Conservation (phyloP, 2,888 invertebrate species). For the Globia sparganii region DNA sequence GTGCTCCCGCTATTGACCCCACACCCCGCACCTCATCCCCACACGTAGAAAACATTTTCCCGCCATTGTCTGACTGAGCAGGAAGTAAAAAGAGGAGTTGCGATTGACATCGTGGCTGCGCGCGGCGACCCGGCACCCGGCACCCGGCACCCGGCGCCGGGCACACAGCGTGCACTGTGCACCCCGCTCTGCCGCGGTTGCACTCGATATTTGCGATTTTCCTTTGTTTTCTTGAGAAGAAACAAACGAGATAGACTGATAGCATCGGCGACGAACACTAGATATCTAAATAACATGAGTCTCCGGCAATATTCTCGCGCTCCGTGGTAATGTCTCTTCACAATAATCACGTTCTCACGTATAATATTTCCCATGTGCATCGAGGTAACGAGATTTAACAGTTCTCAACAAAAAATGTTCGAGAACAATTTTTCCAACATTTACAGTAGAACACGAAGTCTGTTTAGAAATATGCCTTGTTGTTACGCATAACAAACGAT, state of each 20-base stretch:
- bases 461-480: slow-evolving; percentile 64
- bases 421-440: slow-evolving; percentile 52
- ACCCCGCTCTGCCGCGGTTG: slow-evolving; percentile 49
- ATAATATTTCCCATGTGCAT: slow-evolving; percentile 78
- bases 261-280: slow-evolving; percentile 54
- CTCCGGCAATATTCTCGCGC: slow-evolving; percentile 69
- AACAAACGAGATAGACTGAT: slow-evolving; percentile 72
- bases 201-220: slow-evolving; percentile 72
- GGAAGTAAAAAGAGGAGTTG: slow-evolving; percentile 84
- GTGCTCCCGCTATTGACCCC: slow-evolving; percentile 85
- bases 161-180: slow-evolving; percentile 67
- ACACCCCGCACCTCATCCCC: slow-evolving; percentile 78
- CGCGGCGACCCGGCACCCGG: slow-evolving; percentile 62
- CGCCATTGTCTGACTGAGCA: slow-evolving; percentile 86
- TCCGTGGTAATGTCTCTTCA: slow-evolving; percentile 75
- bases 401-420: slow-evolving; percentile 66
- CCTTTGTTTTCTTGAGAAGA: slow-evolving; percentile 77
- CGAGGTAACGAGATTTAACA: slow-evolving; percentile 72
- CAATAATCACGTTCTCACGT: slow-evolving; percentile 80
- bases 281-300: slow-evolving; percentile 48
- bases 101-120: slow-evolving; percentile 85
- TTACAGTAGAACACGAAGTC: slow-evolving; percentile 53
- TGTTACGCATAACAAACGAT: slow-evolving; percentile 69
- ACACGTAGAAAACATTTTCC: slow-evolving; percentile 87
- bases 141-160: slow-evolving; percentile 36